Percentiles rank a stretch among this genome's conserved stretches.
These are phyloP conservation scores for Epinephelus lanceolatus DNA, from an alignment of 2,113 vertebrate genomes.

Conservation along the genomic window DNA sequence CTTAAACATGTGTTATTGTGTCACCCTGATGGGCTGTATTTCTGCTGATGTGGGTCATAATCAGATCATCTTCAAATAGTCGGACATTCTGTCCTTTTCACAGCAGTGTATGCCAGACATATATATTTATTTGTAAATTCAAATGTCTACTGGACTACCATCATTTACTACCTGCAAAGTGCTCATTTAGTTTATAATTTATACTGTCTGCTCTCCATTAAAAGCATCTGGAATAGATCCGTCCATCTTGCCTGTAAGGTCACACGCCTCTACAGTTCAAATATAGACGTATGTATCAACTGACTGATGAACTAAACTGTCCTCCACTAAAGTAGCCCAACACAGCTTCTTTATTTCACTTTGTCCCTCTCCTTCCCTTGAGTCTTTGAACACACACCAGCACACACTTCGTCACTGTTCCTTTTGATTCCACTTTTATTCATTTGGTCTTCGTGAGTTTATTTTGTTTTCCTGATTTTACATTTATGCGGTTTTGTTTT, in stretches of 20 bases:
- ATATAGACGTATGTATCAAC: slow-evolving; percentile 27
- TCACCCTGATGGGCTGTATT: not conserved
- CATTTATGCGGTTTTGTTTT: slow-evolving; percentile 36
- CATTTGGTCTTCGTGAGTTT: slow-evolving; percentile 8
- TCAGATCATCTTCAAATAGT: not conserved
- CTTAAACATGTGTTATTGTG: not conserved
- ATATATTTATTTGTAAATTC: not conserved
- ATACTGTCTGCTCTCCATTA: slow-evolving; percentile 20
- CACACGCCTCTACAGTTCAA: slow-evolving; percentile 22
- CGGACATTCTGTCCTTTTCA: slow-evolving; percentile 9
- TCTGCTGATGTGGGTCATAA: slow-evolving; percentile 12
- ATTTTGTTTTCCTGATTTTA: slow-evolving; percentile 50
- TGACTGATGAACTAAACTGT: slow-evolving; percentile 28
- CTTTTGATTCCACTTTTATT: slow-evolving; percentile 27
- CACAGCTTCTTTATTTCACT: slow-evolving; percentile 14
- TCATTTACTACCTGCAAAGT: slow-evolving; percentile 26
- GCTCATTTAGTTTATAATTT: slow-evolving; percentile 32
- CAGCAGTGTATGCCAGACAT: not conserved
- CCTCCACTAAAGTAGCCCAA: slow-evolving; percentile 9
- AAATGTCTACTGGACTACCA: not conserved
- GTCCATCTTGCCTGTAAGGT: slow-evolving; percentile 1
- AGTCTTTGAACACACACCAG: slow-evolving; percentile 25
- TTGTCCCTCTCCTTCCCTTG: not conserved
- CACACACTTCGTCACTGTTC: slow-evolving; percentile 24
- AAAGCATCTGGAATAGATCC: slow-evolving; percentile 35